Base-by-base conservation (phyloP, 2,113 vertebrate genomes). In the Orycteropus afer region DNA sequence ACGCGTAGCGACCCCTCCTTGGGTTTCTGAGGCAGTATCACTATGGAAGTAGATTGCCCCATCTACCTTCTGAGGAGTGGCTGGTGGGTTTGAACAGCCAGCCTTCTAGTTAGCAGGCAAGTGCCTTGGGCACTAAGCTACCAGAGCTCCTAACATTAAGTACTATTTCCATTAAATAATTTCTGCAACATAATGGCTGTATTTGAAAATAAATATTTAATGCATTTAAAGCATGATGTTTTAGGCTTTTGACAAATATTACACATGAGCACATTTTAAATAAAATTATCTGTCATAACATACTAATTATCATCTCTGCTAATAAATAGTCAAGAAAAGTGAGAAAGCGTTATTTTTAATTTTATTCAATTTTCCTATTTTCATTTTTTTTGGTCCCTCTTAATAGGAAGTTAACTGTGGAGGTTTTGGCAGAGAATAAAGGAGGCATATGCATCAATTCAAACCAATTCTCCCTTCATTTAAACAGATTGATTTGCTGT, bases 381-480 rank as follows among this genome's bases (percentile, higher is more conserved):
- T 47, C n/a, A 88, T 74, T 29, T 59, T 74, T 57, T 86, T 47
- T n/a, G n/a, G 47, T 71, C 22, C 86, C 12, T 77, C 18, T 90
- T 89, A 42, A 40, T 61, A 94, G 25, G 7, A 55, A 84, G 82
- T 71, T 95, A 67, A 79, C 40, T 91, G 22, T 77, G 37, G 8
- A 42, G 32, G 53, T 55, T 53, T 53, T n/a, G 27, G 23, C 47
- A 88, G 15, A 20, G 45, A 92, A 83, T 79, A 89, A 86, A 77
- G 29, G 7, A 89, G 29, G 18, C 37, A 86, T 17, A 92, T 69
- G 55, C 57, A 83, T 76, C 27, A 63, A 67, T 93, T 13, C 45
- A 89, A 89, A 91, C 81, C 45, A 27, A 61, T 89, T 92, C n/a
- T 93, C 13, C 14, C 80, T 93, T 95, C 57, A 93, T 83, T 95